Conservation (phyloP, 2,888 invertebrate genomes). For the Chloroclystis v-ata region DNA sequence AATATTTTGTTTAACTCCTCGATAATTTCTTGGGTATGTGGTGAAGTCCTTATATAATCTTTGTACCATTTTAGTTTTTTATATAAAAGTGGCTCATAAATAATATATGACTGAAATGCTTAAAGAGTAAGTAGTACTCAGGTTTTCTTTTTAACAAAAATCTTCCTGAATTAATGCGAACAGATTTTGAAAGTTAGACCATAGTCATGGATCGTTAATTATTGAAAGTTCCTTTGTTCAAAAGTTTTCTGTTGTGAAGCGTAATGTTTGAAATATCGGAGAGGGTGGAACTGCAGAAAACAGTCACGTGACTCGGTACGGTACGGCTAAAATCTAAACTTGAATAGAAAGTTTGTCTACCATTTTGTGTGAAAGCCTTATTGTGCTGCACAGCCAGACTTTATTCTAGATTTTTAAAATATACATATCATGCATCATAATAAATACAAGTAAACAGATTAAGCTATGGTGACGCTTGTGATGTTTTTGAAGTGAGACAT, state of each 20-base stretch:
- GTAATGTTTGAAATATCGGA: conserved; percentile 58
- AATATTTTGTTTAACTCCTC: too few species aligned
- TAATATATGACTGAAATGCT: too few species aligned
- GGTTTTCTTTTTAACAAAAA: too few species aligned
- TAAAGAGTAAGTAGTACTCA: too few species aligned
- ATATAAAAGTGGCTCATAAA: too few species aligned
- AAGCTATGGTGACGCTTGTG: conserved; percentile 31
- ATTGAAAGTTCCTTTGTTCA: conserved; percentile 53
- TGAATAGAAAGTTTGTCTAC: conserved; percentile 36
- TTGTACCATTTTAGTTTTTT: too few species aligned
- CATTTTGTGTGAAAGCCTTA: conserved; percentile 35
- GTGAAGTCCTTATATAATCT: too few species aligned
- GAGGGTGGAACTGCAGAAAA: conserved; percentile 46
- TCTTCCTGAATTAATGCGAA: conserved; percentile 4
- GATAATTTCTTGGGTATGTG: too few species aligned
- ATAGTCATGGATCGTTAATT: conserved; percentile 41
- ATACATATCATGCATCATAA: too few species aligned
- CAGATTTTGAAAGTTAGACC: conserved; percentile 30
- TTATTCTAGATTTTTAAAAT: not conserved
- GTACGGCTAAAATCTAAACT: conserved; percentile 40
- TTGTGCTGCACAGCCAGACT: conserved; percentile 35
- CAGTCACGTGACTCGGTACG: conserved; percentile 41
- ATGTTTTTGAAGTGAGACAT: conserved; percentile 36
- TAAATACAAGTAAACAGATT: conserved; percentile 17
- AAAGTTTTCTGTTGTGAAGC: conserved; percentile 50